Evolutionary conservation across 2,113 vertebrate species (phyloP).

Genomic region (Calidris pugnax): DNA sequence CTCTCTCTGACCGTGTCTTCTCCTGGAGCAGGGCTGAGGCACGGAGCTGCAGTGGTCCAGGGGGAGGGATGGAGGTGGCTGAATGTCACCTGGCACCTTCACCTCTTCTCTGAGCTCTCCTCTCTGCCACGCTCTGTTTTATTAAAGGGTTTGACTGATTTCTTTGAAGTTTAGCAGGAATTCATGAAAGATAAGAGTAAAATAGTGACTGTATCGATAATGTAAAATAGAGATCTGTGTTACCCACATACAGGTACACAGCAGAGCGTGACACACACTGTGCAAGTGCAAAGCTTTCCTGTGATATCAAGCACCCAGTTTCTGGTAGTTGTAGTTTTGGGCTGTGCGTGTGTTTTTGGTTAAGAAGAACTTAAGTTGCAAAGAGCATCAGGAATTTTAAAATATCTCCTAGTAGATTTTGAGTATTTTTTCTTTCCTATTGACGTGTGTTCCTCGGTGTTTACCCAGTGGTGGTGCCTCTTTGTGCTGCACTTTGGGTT

Average conservation of each 20-base stretch:
- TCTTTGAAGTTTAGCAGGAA: not conserved
- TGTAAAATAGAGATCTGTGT: not conserved
- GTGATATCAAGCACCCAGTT: not conserved
- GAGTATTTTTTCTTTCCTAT: not conserved
- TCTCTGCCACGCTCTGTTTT: not conserved
- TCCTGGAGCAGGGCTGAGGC: not conserved
- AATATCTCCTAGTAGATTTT: not conserved
- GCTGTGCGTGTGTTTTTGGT: not conserved
- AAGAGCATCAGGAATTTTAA: not conserved
- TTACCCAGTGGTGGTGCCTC: not conserved
- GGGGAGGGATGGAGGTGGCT: not conserved
- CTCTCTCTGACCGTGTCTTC: not conserved
- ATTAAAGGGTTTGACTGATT: not conserved
- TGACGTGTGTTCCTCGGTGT: not conserved
- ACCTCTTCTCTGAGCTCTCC: not conserved
- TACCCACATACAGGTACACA: too few species aligned
- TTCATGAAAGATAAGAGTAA: not conserved
- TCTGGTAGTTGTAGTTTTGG: not conserved
- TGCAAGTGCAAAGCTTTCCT: not conserved
- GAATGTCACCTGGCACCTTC: not conserved
- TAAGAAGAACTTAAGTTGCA: not conserved
- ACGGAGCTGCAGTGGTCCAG: not conserved
- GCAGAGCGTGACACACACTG: not conserved
- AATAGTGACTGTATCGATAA: not conserved
- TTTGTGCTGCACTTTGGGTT: not conserved